Base-by-base conservation (phyloP, 1,140 invertebrate genomes). In the Drosophila kurseongensis region DNA sequence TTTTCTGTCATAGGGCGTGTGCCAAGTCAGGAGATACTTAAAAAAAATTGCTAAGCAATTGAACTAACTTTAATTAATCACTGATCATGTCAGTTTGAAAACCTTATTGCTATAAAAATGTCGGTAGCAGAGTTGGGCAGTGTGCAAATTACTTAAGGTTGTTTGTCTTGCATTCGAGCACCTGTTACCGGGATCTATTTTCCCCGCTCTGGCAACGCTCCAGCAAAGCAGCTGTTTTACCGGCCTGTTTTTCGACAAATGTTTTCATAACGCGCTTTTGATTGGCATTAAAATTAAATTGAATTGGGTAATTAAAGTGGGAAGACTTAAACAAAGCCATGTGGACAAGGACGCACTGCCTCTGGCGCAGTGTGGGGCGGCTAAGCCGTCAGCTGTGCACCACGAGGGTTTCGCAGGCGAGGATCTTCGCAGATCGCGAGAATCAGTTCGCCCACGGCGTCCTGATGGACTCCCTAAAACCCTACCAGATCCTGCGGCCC, bases 361-460 rank as follows among this genome's bases (percentile, higher is more conserved):
- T 75, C 12, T 75, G 72, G 40, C 38, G 54, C 18, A 44, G 36
- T 18, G 16, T 63, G 1, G 45, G 59, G 0, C 51, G 60, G 5
- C 35, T 75, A 1, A 2, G 8, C 9, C 73, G 73, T 8, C 60
- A 75, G n/a, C n/a, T 74, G 10, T 38, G 69, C 7, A 40, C 60
- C 1, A 38, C 72, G 0, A 45, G 5, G 1, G 13, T 41, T 23
- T 12, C 65, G 63, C 40, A 54, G 5, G 83, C 63, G 0, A 62
- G 65, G 12, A 16, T 73, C 5, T 92, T 80, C 35, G 50, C 72
- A 9, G 91, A 93, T 10, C 62, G 45, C 32, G 92, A 93, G 62
- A 93, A 92, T 73, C 59, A 77, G 40, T 83, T 81, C 56, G 92
- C 91, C 8, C 90, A 93, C 41, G 61, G 69, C 0, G 79, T 93